These are phyloP conservation scores for Tachystola acroxantha DNA, from an alignment of 2,888 invertebrate genomes.

Conservation along the genomic window DNA sequence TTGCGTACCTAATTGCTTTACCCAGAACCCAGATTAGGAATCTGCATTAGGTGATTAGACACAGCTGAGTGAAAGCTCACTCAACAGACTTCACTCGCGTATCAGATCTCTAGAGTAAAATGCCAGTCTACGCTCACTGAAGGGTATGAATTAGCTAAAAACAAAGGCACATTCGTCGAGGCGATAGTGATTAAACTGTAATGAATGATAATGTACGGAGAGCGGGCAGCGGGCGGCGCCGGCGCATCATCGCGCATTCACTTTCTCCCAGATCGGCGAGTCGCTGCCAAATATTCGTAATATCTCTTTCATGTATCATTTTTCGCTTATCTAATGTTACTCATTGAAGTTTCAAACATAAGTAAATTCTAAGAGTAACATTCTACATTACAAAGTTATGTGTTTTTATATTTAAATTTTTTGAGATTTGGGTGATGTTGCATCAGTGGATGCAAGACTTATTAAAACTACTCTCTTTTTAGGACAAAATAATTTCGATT, in stretches of 20 bases:
- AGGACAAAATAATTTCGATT: too few species aligned
- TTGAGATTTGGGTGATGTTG: too few species aligned
- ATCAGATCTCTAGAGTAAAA: neutral
- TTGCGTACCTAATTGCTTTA: too few species aligned
- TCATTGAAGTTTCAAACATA: too few species aligned
- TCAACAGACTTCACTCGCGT: neutral
- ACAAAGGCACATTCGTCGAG: slow-evolving; percentile 1
- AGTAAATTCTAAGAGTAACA: too few species aligned
- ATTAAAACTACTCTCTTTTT: too few species aligned
- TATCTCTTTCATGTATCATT: neutral
- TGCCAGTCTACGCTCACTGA: neutral
- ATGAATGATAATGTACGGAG: slow-evolving; percentile 10
- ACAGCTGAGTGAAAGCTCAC: neutral
- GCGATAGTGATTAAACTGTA: slow-evolving; percentile 4
- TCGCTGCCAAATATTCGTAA: slow-evolving; percentile 8
- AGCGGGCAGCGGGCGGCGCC: slow-evolving; percentile 9
- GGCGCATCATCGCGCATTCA: slow-evolving; percentile 13
- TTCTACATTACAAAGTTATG: too few species aligned
- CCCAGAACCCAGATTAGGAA: too few species aligned
- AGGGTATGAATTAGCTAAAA: neutral
- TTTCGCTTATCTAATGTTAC: neutral
- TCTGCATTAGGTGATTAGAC: neutral
- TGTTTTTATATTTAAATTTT: too few species aligned
- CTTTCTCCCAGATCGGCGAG: slow-evolving; percentile 16
- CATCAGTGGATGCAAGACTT: too few species aligned